A percentile compares a stretch with the other conserved stretches of the same genome.
Evolutionary conservation across 2,797 vertebrate species (phyloP).

Genomic region (Pristis pectinata): DNA sequence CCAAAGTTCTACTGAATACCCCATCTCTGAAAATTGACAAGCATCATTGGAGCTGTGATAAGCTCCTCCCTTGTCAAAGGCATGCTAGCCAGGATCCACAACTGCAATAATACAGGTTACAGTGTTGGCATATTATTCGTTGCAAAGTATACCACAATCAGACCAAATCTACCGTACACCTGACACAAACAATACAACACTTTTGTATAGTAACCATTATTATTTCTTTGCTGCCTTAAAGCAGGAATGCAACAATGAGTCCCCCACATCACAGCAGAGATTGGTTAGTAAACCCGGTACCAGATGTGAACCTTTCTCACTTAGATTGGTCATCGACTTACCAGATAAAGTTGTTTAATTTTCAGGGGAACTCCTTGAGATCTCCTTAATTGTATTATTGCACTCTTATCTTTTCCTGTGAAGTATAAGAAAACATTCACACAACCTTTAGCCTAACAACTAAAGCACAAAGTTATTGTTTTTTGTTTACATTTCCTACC

Average conservation of each 20-base stretch:
- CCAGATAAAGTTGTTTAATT: background rate
- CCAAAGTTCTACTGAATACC: background rate
- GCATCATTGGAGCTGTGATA: background rate
- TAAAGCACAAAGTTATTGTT: background rate
- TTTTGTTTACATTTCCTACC: background rate
- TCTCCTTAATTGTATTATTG: background rate
- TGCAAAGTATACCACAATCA: background rate
- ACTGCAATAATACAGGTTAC: background rate
- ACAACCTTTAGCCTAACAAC: background rate
- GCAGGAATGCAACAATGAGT: background rate
- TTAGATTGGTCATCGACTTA: background rate
- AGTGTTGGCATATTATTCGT: background rate
- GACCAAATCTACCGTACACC: background rate
- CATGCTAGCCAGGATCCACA: background rate
- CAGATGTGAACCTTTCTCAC: background rate
- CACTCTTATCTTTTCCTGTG: background rate
- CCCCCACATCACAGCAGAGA: background rate
- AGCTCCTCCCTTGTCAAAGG: background rate
- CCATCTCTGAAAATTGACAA: background rate
- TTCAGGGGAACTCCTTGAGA: background rate
- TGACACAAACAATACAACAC: background rate
- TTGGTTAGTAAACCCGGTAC: background rate
- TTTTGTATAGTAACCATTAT: background rate
- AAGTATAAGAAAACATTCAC: background rate
- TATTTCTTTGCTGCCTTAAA: background rate